A percentile compares a stretch with the other conserved stretches of the same genome.
Evolutionary conservation across 2,797 vertebrate genomes (phyloP).

Genomic region (Cirrhinus mrigala): DNA sequence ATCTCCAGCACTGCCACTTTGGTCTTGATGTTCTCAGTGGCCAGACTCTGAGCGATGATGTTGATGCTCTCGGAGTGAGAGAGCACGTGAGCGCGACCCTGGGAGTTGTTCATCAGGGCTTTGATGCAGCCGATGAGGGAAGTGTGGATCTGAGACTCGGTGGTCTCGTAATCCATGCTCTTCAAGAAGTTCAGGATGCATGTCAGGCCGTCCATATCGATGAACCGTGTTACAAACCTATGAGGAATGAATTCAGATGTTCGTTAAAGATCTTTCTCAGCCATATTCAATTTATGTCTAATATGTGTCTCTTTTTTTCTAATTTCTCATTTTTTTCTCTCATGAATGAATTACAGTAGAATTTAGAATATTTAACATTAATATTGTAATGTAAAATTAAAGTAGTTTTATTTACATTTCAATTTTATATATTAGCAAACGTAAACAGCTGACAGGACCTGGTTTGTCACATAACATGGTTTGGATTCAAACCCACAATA

Average conservation of each 20-base stretch:
- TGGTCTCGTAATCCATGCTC: constrained; percentile 98
- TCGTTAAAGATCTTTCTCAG: neutral
- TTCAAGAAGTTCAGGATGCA: constrained; percentile 98
- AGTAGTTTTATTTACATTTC: neutral
- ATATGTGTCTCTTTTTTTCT: no score
- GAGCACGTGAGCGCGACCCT: constrained; percentile 95
- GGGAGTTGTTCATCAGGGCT: constrained; percentile 99
- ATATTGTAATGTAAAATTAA: neutral
- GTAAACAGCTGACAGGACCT: neutral
- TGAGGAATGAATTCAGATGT: neutral
- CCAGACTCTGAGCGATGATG: constrained; percentile 97
- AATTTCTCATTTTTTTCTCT: neutral
- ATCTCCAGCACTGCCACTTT: constrained; percentile 99
- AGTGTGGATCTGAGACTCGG: constrained; percentile 98
- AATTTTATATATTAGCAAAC: neutral
- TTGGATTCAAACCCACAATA: constrained; percentile 8
- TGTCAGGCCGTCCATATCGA: constrained; percentile 94
- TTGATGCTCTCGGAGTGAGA: constrained; percentile 97
- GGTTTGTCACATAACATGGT: neutral
- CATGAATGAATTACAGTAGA: no score
- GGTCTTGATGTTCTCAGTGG: constrained; percentile 97
- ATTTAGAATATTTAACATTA: no score
- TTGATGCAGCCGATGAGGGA: constrained; percentile 99
- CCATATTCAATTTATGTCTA: no score
- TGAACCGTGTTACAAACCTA: constrained; percentile 98